Base-by-base conservation (phyloP, 64 coral and sea anemone genomes). In the Montipora capricornis region DNA sequence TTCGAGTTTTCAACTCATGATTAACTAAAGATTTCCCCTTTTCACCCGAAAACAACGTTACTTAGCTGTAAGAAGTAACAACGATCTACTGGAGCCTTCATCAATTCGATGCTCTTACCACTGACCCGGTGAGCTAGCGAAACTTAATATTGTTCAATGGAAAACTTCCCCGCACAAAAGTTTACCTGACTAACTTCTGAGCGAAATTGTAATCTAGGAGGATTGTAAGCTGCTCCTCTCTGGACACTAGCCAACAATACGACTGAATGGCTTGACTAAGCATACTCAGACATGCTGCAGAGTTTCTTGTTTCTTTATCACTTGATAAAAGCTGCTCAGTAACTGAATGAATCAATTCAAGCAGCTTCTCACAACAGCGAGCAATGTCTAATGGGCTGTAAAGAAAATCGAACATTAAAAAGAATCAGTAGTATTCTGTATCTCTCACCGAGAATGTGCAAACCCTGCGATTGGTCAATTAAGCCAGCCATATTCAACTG, bases 251-350 rank as follows among this genome's bases (percentile, higher is more conserved):
- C 13, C 78, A 49, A 83, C 24, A 47, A 44, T 85, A 92, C 12
- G 90, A 92, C 20, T 84, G 13, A 76, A 92, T 76, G 16, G 90
- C 90, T 46, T 92, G 90, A 6, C 69, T 66, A 3, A 92, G 51
- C 44, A 92, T 71, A 85, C 73, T 84, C 90, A 86, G n/a, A 26
- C 80, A 85, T 4, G 12, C 7, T 10, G 17, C 17, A 13, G 2
- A 16, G 66, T 49, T 6, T 71, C 15, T 29, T 5, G 26, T 47
- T 20, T 3, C 16, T 16, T 50, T 2, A 13, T 68, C 20, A 10
- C 37, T 37, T 37, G 82, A 69, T 22, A 73, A 20, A n/a, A 86
- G 45, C 37, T 47, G 17, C 49, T 86, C 37, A 50, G 16, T 71
- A 64, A 73, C 8, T 5, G 10, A 20, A 5, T 49, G 44, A 46